Evolutionary conservation across 2,888 invertebrate species (phyloP).

Genomic region (Drosophila robusta): DNA sequence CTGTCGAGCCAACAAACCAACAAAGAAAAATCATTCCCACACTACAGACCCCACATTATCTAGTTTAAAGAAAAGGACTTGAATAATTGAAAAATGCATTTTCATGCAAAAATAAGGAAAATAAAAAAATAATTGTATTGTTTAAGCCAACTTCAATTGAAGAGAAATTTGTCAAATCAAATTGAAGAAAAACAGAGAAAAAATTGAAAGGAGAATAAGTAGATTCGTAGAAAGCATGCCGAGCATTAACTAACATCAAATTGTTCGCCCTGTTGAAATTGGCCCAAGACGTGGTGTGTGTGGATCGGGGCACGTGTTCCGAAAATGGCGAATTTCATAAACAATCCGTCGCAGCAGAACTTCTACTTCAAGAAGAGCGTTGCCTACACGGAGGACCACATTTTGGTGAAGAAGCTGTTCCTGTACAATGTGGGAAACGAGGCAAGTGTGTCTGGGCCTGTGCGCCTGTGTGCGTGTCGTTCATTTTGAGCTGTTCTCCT

Average conservation of each 20-base stretch:
- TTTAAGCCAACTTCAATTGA: too few relatives aligned
- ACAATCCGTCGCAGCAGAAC: slow-evolving; percentile 33
- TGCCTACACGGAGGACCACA: slow-evolving; percentile 55
- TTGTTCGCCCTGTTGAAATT: neutral
- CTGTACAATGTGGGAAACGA: slow-evolving; percentile 32
- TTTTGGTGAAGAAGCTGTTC: slow-evolving; percentile 37
- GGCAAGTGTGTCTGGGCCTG: slow-evolving; percentile 17
- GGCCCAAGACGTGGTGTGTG: slow-evolving; percentile 6
- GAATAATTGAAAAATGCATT: too few relatives aligned
- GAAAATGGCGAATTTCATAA: slow-evolving; percentile 46
- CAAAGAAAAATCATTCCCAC: too few relatives aligned
- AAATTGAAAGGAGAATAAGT: neutral
- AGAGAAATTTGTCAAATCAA: neutral
- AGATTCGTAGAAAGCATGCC: slow-evolving; percentile 4
- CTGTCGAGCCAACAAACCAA: too few relatives aligned
- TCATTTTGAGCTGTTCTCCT: slow-evolving; percentile 1
- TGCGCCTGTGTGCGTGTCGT: too few relatives aligned
- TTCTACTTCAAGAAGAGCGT: slow-evolving; percentile 35
- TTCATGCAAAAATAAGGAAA: too few relatives aligned
- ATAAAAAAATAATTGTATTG: too few relatives aligned
- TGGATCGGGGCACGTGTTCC: neutral
- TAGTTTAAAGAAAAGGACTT: too few relatives aligned
- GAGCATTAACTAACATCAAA: slow-evolving; percentile 10
- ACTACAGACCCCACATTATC: too few relatives aligned
- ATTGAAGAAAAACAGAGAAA: neutral